phyloP scores from a whole-genome alignment of 2,888 invertebrate species.

The Xestoiulus laeticollis region DNA sequence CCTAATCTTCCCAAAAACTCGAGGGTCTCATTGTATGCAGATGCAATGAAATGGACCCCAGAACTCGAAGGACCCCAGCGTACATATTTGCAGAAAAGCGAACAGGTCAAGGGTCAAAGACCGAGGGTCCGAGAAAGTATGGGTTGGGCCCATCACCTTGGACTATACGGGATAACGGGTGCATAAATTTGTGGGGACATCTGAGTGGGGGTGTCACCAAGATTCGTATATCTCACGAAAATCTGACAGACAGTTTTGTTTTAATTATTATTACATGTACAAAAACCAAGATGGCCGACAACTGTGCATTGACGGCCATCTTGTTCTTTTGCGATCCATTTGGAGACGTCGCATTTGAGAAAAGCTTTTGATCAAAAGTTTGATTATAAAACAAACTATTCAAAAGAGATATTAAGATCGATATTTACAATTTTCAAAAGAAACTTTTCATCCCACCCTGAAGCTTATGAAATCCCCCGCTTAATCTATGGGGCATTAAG shows the following conservation, averaged over 20 bases:
- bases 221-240: not conserved
- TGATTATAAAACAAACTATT: no score
- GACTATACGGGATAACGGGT: not conserved
- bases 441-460: no score
- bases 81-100: conserved; percentile 27
- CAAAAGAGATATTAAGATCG: no score
- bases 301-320: not conserved
- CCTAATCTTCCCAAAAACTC: conserved; percentile 37
- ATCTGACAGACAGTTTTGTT: not conserved
- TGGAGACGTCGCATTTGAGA: no score
- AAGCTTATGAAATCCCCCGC: no score
- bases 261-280: not conserved
- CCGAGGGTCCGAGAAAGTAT: not conserved
- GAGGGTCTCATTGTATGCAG: conserved; percentile 19
- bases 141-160: conserved; percentile 9
- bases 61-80: not conserved
- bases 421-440: no score
- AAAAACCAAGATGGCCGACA: not conserved
- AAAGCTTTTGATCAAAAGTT: no score
- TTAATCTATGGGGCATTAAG: no score
- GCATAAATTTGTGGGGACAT: not conserved
- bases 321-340: no score
- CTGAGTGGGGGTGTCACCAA: not conserved
- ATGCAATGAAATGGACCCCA: conserved; percentile 31
- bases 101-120: conserved; percentile 23